Conservation (phyloP, 2,888 invertebrate species). For the Dryobota labecula region DNA sequence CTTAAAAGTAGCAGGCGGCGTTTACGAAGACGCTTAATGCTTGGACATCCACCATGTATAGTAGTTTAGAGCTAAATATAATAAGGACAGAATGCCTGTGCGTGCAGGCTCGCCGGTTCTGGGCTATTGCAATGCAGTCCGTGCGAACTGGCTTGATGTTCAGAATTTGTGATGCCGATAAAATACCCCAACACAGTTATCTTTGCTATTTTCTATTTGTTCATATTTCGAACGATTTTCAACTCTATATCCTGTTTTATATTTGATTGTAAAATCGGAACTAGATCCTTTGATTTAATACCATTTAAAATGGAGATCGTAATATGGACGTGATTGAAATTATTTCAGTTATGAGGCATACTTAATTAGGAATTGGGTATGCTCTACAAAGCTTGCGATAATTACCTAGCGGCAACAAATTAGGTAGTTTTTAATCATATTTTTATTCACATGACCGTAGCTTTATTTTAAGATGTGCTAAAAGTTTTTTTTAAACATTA, state of each 20-base stretch:
- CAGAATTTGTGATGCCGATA: slow-evolving; percentile 81
- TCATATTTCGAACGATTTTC: slow-evolving; percentile 18
- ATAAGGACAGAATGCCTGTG: slow-evolving; percentile 78
- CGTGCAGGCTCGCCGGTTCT: slow-evolving; percentile 69
- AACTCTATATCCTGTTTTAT: background rate
- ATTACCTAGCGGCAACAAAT: slow-evolving; percentile 8
- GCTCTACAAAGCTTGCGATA: background rate
- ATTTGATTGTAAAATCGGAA: background rate
- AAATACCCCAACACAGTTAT: slow-evolving; percentile 78
- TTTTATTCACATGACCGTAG: too few species aligned
- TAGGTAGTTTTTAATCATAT: background rate
- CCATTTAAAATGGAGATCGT: slow-evolving; percentile 1
- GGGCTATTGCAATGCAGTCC: slow-evolving; percentile 83
- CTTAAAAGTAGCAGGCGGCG: too few species aligned
- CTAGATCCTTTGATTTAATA: slow-evolving; percentile 9
- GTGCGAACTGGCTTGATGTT: slow-evolving; percentile 75
- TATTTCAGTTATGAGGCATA: slow-evolving; percentile 5
- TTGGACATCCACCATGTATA: too few species aligned
- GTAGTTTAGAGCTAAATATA: slow-evolving; percentile 33
- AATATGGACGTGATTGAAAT: slow-evolving; percentile 6
- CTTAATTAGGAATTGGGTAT: slow-evolving; percentile 13
- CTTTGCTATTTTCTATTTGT: slow-evolving; percentile 52
- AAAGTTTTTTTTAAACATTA: background rate
- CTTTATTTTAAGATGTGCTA: background rate
- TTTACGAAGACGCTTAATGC: too few species aligned